Evolutionary conservation across 2,888 invertebrate species (phyloP).

Genomic region (Noctuana brunneofusca): DNA sequence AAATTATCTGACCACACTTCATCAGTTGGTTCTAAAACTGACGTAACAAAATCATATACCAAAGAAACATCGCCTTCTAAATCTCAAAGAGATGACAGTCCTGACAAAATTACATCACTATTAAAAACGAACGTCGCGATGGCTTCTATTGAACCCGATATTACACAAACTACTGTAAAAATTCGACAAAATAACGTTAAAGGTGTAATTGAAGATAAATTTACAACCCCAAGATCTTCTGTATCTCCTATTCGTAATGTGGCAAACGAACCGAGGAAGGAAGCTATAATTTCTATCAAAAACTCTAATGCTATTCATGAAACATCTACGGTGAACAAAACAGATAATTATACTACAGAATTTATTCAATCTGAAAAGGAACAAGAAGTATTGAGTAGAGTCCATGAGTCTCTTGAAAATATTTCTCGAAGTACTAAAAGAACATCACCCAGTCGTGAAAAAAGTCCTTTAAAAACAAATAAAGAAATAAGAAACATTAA

Average conservation of each 20-base stretch:
- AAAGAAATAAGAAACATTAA: conserved; percentile 55
- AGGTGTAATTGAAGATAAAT: conserved; percentile 35
- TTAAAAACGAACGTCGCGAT: conserved; percentile 17
- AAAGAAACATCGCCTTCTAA: conserved; percentile 29
- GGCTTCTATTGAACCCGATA: conserved; percentile 13
- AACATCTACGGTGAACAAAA: neutral
- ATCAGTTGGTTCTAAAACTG: conserved; percentile 12
- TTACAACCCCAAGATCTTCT: conserved; percentile 19
- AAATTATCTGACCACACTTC: conserved; percentile 7
- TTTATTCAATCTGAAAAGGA: conserved; percentile 66
- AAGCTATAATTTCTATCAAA: neutral
- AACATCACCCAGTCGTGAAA: conserved; percentile 58
- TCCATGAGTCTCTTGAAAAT: conserved; percentile 67
- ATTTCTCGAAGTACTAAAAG: conserved; percentile 67
- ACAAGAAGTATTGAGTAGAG: conserved; percentile 66
- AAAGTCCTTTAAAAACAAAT: conserved; percentile 56
- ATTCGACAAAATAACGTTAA: conserved; percentile 28
- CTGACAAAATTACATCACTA: conserved; percentile 34
- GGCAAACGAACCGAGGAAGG: conserved; percentile 45
- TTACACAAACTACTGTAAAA: conserved; percentile 29
- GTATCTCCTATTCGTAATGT: conserved; percentile 38
- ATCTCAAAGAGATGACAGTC: conserved; percentile 34
- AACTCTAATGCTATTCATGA: neutral
- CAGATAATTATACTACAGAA: conserved; percentile 41
- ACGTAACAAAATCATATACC: conserved; percentile 9